Base-by-base conservation (phyloP, 2,113 vertebrate species). In the Seriola aureovittata region DNA sequence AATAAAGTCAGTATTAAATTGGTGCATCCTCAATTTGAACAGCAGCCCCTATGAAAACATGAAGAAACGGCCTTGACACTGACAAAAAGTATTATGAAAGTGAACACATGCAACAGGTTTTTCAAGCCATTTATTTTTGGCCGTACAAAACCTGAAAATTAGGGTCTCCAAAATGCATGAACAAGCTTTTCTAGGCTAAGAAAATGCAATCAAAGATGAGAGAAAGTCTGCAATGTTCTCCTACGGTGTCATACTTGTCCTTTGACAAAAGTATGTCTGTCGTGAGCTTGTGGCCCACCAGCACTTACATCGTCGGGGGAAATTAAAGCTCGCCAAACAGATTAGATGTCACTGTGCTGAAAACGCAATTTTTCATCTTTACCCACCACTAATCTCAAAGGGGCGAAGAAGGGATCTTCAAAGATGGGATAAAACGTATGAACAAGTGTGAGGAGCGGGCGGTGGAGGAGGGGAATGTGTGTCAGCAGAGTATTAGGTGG, bases 261-360 rank as follows among this genome's bases (percentile, higher is more conserved):
- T 89, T 42, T 87, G 84, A 89, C 73, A 85, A 87, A 88, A 92
- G 72, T 78, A 36, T 70, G 75, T 87, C 79, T 89, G 85, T 78
- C 8, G 71, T 42, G 86, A 87, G 88, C 85, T 84, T 16, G 85
- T 71, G 83, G 91, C 90, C 93, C 94, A 94, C 92, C 90, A 79
- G 91, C 86, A 72, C 71, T 82, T 58, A 58, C 58, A 72, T 88
- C 89, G 91, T 91, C 95, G 62, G 68, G 95, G 95, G 95, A 96
- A 96, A 96, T 96, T 96, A 95, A 95, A 93, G 87, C 93, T 92
- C 88, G 71, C 91, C 94, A 94, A 95, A 95, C 94, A 95, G 93
- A 95, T 96, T 94, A 94, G 90, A 90, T 95, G 94, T 95, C 94
- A 95, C 91, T 74, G 90, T 73, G 85, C 90, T 85, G 93, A 93